phyloP scores from a whole-genome alignment of 1,140 invertebrate species.

The Lucilia sericata region DNA sequence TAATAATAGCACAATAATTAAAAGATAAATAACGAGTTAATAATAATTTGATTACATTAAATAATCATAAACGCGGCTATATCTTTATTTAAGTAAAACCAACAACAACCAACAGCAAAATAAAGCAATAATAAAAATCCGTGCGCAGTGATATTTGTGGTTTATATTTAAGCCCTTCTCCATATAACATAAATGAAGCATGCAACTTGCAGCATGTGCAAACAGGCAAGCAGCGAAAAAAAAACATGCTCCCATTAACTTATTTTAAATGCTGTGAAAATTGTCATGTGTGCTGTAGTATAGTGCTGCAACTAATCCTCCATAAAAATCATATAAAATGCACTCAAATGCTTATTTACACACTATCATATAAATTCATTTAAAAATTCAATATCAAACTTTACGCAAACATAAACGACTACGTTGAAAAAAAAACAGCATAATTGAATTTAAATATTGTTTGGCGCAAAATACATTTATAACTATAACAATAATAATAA shows the following conservation, averaged over 20 bases:
- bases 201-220: background rate
- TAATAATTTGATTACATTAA: conserved; percentile 1
- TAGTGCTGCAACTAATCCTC: background rate
- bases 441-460: no score
- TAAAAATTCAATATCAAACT: background rate
- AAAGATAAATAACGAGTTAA: background rate
- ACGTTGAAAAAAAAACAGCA: background rate
- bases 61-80: background rate
- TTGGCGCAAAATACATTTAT: background rate
- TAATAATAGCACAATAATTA: background rate
- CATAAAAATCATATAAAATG: conserved; percentile 13
- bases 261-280: background rate
- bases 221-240: background rate
- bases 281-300: background rate
- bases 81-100: background rate
- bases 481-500: conserved; percentile 1
- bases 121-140: background rate
- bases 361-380: background rate
- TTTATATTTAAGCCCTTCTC: background rate
- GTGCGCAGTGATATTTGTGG: background rate
- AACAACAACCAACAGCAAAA: background rate
- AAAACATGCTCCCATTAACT: background rate
- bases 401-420: background rate
- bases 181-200: background rate
- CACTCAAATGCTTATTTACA: background rate